These are phyloP conservation scores for Eublepharis macularius DNA, from an alignment of 2,113 vertebrate genomes.

Conservation along the genomic window DNA sequence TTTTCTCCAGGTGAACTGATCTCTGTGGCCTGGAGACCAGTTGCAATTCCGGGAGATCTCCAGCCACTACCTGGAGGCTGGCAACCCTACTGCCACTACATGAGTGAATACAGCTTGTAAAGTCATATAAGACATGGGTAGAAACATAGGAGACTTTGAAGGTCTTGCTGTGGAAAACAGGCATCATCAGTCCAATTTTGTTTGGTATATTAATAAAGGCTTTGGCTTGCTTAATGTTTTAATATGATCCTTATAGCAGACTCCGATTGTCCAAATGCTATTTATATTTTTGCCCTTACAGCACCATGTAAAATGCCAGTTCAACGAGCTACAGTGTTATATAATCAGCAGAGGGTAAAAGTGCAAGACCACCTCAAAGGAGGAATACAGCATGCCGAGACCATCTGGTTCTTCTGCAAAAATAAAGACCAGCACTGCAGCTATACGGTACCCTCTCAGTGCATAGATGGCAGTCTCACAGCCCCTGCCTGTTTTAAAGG, in stretches of 20 bases:
- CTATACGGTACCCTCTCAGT: constrained; percentile 77
- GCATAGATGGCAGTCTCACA: constrained; percentile 79
- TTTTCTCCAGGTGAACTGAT: too few relatives aligned
- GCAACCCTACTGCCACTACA: background rate
- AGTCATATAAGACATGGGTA: background rate
- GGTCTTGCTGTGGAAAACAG: background rate
- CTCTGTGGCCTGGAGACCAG: too few relatives aligned
- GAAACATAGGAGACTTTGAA: background rate
- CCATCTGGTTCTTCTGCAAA: constrained; percentile 85
- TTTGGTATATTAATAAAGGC: background rate
- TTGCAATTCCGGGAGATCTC: too few relatives aligned
- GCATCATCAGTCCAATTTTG: background rate
- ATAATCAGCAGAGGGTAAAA: constrained; percentile 77
- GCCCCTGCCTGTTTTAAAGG: constrained; percentile 87
- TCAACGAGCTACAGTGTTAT: constrained; percentile 84
- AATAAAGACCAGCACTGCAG: constrained; percentile 83
- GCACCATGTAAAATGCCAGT: constrained; percentile 83
- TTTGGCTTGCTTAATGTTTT: background rate
- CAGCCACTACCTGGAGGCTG: too few relatives aligned
- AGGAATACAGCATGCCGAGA: constrained; percentile 80
- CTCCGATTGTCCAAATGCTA: background rate
- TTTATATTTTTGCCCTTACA: constrained; percentile 53
- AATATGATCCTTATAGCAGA: background rate
- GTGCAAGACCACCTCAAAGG: constrained; percentile 80
- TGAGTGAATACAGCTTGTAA: background rate